A percentile compares a stretch with the other conserved stretches of the same genome.
Conservation (phyloP, 2,888 invertebrate genomes). For the Conops quadrifasciatus region DNA sequence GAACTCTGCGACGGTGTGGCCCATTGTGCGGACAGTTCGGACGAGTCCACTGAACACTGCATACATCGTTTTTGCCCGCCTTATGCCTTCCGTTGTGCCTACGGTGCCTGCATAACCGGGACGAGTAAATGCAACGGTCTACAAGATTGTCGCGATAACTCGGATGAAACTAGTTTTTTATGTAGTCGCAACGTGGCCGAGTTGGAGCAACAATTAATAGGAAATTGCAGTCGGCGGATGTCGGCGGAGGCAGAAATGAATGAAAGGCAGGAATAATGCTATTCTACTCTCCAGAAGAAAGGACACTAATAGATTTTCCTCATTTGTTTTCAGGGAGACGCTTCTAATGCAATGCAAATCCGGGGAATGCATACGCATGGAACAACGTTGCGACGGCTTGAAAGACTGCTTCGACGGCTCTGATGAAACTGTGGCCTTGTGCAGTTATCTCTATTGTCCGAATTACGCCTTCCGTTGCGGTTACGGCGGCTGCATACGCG, state of each 20-base stretch:
- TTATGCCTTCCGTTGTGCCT: slow-evolving; percentile 63
- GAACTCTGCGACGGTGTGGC: slow-evolving; percentile 53
- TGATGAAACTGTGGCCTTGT: slow-evolving; percentile 55
- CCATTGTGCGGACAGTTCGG: slow-evolving; percentile 57
- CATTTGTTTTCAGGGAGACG: not conserved
- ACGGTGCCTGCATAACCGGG: slow-evolving; percentile 54
- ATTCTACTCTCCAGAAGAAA: not conserved
- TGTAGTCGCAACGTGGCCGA: slow-evolving; percentile 19
- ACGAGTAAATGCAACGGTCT: slow-evolving; percentile 44
- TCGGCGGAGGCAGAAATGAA: not conserved
- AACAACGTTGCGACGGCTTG: slow-evolving; percentile 52
- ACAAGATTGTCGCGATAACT: slow-evolving; percentile 49
- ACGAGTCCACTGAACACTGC: slow-evolving; percentile 56
- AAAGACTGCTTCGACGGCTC: slow-evolving; percentile 56
- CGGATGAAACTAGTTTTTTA: slow-evolving; percentile 59
- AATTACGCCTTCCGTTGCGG: slow-evolving; percentile 62
- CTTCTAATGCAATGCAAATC: slow-evolving; percentile 49
- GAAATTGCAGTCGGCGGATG: slow-evolving; percentile 37
- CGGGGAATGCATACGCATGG: slow-evolving; percentile 53
- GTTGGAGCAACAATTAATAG: slow-evolving; percentile 32
- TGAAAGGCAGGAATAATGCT: no score
- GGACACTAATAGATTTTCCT: not conserved
- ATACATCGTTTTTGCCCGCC: slow-evolving; percentile 64
- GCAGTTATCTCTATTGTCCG: slow-evolving; percentile 61
- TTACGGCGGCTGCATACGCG: slow-evolving; percentile 47